phyloP scores from a whole-genome alignment of 2,797 vertebrate species.

The Cyprinodon diabolis region DNA sequence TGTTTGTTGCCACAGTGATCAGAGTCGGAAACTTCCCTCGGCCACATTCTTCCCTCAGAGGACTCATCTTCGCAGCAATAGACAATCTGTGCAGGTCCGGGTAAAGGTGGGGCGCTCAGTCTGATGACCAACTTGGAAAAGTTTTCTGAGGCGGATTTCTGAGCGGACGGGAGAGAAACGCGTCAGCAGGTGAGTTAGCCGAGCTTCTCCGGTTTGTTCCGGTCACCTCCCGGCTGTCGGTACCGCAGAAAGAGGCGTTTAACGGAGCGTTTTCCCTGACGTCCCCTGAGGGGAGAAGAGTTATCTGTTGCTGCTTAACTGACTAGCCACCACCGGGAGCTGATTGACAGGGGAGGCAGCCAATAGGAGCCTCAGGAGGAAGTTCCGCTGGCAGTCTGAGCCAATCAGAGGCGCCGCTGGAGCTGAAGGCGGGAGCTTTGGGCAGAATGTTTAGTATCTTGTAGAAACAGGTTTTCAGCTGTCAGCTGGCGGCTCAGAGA shows the following conservation, averaged over 20 bases:
- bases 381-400: rapidly evolving
- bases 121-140: slow-evolving; percentile 49
- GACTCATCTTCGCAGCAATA: rapidly evolving
- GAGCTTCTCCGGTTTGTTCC: rapidly evolving
- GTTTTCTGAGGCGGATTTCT: slow-evolving; percentile 32
- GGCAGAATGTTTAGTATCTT: slow-evolving; percentile 18
- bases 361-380: slow-evolving; percentile 22
- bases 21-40: not conserved
- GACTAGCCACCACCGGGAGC: slow-evolving; percentile 2
- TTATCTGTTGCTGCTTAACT: slow-evolving; percentile 8
- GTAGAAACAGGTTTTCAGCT: slow-evolving; percentile 16
- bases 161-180: not conserved
- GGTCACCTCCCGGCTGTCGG: rapidly evolving
- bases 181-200: slow-evolving; percentile 47
- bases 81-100: slow-evolving; percentile 36
- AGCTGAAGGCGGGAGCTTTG: slow-evolving; percentile 31
- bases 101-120: slow-evolving; percentile 57
- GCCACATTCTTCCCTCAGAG: not conserved
- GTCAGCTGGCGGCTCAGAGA: slow-evolving; percentile 26
- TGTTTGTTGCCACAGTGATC: not conserved
- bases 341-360: slow-evolving; percentile 17
- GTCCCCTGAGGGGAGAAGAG: not conserved
- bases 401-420: slow-evolving; percentile 40
- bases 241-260: not conserved
- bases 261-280: not conserved